Evolutionary conservation across 2,888 invertebrate genomes (phyloP), one percentile per base, ranked within the genome.

Genomic region (Barypeithes pellucidus): DNA sequence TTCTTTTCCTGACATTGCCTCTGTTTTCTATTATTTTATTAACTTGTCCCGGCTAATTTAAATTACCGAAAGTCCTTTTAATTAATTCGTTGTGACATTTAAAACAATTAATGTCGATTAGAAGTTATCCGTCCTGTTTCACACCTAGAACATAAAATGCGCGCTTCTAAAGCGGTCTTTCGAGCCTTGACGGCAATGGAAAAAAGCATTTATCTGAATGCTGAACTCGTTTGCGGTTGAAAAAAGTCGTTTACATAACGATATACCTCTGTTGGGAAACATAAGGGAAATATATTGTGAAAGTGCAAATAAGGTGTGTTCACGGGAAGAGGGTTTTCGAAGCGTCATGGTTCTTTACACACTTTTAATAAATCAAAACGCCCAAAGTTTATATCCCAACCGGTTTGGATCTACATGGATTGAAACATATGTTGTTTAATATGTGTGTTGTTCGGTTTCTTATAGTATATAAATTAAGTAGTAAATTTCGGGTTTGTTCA

Each of bases 51-150:
- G 39, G 39, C 1, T 39, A 39, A 39, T 39, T 39, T 39, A 39
- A 12, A 12, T n/a, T n/a, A 39, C n/a, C 1, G 39, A n/a, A 39
- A 52, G 29, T 14, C n/a, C 29, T 14, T 24, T 52, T 14, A 52
- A 29, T 52, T 52, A 29, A 52, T 29, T 3, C n/a, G 14, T 52
- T 29, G 14, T 24, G 52, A 52, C 52, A 29, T 29, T 52, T 52
- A 52, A 52, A 52, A 29, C 29, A 24, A 52, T 52, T 52, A 52
- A 52, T 29, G 52, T 29, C 52, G 29, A 52, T 52, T 52, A 52
- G n/a, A 24, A 9, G 52, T 52, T 29, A 11, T 14, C 52, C 14
- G 29, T 29, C n/a, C 14, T 29, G 29, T 52, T 52, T 52, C 29
- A 8, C n/a, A 52, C 52, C 20, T 8, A 29, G 29, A 52, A 52